These are phyloP conservation scores for Diplolepis rosae DNA, from an alignment of 2,888 invertebrate species.

Conservation along the genomic window DNA sequence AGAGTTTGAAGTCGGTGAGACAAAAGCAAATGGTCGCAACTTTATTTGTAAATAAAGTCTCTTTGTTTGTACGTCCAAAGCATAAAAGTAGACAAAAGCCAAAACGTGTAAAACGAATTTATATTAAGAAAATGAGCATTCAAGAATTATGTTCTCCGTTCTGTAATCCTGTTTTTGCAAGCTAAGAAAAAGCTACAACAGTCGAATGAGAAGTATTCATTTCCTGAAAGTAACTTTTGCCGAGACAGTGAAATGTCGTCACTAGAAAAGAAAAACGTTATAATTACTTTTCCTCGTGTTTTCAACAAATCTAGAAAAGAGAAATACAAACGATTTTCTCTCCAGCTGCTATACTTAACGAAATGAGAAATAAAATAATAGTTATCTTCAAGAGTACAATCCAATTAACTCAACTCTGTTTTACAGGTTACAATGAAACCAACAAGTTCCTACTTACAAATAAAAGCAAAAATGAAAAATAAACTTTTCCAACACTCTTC, in stretches of 20 bases:
- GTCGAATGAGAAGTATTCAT: background rate
- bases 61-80: background rate
- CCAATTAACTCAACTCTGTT: background rate
- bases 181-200: background rate
- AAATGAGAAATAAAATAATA: background rate
- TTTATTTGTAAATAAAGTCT: slow-evolving; percentile 3
- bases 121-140: background rate
- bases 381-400: background rate
- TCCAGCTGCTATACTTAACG: background rate
- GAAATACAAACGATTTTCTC: background rate
- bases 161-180: slow-evolving; percentile 2
- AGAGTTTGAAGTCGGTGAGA: background rate
- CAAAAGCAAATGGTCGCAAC: background rate
- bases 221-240: background rate
- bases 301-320: background rate
- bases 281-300: background rate
- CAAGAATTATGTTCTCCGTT: background rate
- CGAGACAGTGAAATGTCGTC: background rate
- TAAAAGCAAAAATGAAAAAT: too few species aligned
- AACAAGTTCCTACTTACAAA: too few species aligned
- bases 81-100: background rate
- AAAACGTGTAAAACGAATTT: background rate
- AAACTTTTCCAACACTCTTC: too few species aligned
- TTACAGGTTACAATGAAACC: too few species aligned
- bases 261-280: background rate